Base-by-base conservation (phyloP, 2,888 invertebrate species). In the Drosophila mulleri region DNA sequence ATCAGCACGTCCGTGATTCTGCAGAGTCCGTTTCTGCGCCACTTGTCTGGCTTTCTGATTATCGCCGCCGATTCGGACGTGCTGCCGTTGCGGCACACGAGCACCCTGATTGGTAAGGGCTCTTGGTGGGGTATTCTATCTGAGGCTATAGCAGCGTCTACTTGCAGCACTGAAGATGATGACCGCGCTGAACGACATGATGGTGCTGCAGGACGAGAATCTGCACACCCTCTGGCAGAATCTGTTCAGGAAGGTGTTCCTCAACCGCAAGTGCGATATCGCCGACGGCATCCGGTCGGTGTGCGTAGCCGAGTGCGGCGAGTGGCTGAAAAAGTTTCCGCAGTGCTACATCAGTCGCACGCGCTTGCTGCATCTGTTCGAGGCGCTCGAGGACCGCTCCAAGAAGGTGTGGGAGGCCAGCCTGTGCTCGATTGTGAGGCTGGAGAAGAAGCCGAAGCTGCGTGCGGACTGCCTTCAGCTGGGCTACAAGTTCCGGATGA, bases 101-200 rank as follows among this genome's bases (percentile, higher is more conserved):
- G 41, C 41, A 41, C 41, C 14, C 2, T 56, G 26, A 3, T 56
- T 14, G 56, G 56, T 56, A 56, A n/a, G 37, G 6, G 16, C 0
- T 32, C 32, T 3, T 11, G 32, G 9, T 12, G 12, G 18, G 18
- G 7, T 29, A 7, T 29, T 29, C 29, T 29, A 1, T 29, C 32
- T 3, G 1, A 11, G 11, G n/a, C 12, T 41, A 14, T 14, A 18
- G 5, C 8, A 8, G 4, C n/a, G 14, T 41, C n/a, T 41, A 23
- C 26, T 56, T 56, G 56, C 56, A 56, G 56, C 8, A 2, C 0
- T 56, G 26, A 56, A 56, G 41, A 8, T 56, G 26, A 56, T 56
- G 56, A 56, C 39, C 4, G 11, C 41, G n/a, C 2, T 56, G 41
- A 18, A 14, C 14, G 41, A 56, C 4, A 14, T 26, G 26, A n/a